Base-by-base conservation (phyloP, 2,888 invertebrate species). In the Sisyra nigra region DNA sequence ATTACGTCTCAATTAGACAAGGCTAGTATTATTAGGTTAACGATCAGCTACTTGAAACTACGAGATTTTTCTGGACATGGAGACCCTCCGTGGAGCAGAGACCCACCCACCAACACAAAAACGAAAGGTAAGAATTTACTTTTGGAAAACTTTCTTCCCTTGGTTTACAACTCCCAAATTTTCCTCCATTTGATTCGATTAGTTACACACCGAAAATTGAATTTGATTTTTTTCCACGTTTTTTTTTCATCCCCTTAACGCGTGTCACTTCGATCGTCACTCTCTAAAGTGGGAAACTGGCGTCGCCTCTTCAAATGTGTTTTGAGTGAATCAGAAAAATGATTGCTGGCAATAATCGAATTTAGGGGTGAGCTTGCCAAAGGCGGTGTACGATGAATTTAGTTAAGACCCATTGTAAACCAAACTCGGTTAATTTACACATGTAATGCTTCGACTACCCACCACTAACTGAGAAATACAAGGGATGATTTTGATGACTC, bases 11-110 rank as follows among this genome's bases (percentile, higher is more conserved):
- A 89, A 68, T 72, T 93, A 69, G 91, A 92, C 67, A 92, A 92
- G 68, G 92, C 92, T 48, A 91, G 92, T 61, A 92, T 93, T 65
- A 92, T 93, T 70, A 79, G 92, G 65, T 80, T 93, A 63, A 92
- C 92, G 59, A 92, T 93, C 65, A 89, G 88, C 67, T 93, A 89
- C 74, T 79, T 93, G 65, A 91, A 89, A 68, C 71, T 93, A 60
- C 72, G 89, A 52, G 91, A 94, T 66, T 96, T 96, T 68, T 91
- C 92, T 46, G 81, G 86, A 6, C 91, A 92, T 62, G 94, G 94
- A 0, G 93, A 94, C 58, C 94, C 94, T 14, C 92, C 92, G 63
- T 96, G 96, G 94, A 85, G 77, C 55, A 67, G 88, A 35, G 88
- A 88, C 54, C 73, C 75, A 13, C 80, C 82, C 40, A 74, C 79